Base-by-base conservation (phyloP, 2,888 invertebrate species). In the Agriopis leucophaearia region DNA sequence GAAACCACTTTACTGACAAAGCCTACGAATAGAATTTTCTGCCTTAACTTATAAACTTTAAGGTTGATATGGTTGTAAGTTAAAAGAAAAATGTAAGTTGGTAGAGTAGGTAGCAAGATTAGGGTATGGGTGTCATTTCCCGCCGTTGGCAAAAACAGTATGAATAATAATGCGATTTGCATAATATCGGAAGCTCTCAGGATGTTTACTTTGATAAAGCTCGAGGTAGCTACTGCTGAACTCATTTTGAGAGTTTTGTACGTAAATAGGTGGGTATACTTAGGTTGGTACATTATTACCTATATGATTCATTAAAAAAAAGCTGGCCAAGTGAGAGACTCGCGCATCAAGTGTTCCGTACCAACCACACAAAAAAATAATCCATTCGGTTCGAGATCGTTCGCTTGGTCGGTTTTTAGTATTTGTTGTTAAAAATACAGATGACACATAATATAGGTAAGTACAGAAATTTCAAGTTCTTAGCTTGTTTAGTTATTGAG, bases 121-220 rank as follows among this genome's bases (percentile, higher is more conserved):
- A 91, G 91, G 89, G 88, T 80, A 82, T 82, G 84, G 81, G 81
- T 86, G 81, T 84, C 83, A 81, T 83, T 78, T 73, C 78, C 81
- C 83, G 87, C 93, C 91, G 92, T 92, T 84, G 88, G 84, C 87
- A 90, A 92, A 93, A 92, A 92, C 92, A 91, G 88, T 89, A 92
- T 93, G 93, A 92, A 92, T 93, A 92, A 92, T 93, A 93, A 92
- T 91, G 79, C 82, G 83, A 92, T 92, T 91, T 89, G 89, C 93
- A 93, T 93, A 92, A 92, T 90, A 90, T 90, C 85, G 83, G 80
- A 78, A 86, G 87, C 81, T 88, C 86, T 86, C 82, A 87, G 85
- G 81, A 85, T 90, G 87, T 91, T 90, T 91, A 86, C 89, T 89
- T 91, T 89, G 87, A 89, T 91, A 89, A 88, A 83, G 72, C 70